A percentile compares a stretch with the other conserved stretches of the same genome.
phyloP scores from a whole-genome alignment of 1,140 invertebrate species.

The Megathymus violae region DNA sequence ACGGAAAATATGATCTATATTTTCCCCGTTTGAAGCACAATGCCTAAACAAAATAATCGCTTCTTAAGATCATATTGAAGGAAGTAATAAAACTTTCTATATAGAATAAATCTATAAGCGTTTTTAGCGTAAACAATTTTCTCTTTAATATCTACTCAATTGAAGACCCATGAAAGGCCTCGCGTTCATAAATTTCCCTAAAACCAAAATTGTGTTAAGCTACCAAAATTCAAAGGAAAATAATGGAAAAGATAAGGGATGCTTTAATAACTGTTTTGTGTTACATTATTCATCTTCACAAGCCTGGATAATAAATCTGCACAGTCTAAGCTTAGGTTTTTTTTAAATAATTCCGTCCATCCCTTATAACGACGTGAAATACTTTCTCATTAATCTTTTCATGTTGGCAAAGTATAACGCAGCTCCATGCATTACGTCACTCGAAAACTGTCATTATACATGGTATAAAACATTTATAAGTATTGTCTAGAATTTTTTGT shows the following conservation, averaged over 20 bases:
- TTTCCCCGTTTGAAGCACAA: slow-evolving; percentile 44
- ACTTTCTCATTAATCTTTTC: slow-evolving; percentile 23
- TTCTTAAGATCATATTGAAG: slow-evolving; percentile 47
- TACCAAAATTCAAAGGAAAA: slow-evolving; percentile 35
- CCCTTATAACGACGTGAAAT: slow-evolving; percentile 17
- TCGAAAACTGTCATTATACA: neutral
- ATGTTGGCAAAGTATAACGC: neutral
- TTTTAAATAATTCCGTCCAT: slow-evolving; percentile 26
- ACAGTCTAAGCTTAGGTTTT: slow-evolving; percentile 28
- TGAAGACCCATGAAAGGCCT: slow-evolving; percentile 21
- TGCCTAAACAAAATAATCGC: slow-evolving; percentile 38
- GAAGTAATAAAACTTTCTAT: slow-evolving; percentile 45
- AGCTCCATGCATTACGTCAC: neutral
- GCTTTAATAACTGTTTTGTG: slow-evolving; percentile 43
- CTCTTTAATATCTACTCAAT: slow-evolving; percentile 12
- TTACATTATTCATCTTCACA: slow-evolving; percentile 32
- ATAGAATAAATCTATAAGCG: no score
- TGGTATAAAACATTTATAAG: no score
- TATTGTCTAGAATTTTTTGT: no score
- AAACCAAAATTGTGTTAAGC: slow-evolving; percentile 33
- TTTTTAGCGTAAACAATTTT: slow-evolving; percentile 7
- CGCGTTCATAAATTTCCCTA: slow-evolving; percentile 37
- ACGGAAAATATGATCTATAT: slow-evolving; percentile 46
- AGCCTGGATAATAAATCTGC: slow-evolving; percentile 31
- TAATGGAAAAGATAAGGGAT: slow-evolving; percentile 39